Base-by-base conservation (phyloP, 2,113 vertebrate species). In the Protomyctophum bolini region DNA sequence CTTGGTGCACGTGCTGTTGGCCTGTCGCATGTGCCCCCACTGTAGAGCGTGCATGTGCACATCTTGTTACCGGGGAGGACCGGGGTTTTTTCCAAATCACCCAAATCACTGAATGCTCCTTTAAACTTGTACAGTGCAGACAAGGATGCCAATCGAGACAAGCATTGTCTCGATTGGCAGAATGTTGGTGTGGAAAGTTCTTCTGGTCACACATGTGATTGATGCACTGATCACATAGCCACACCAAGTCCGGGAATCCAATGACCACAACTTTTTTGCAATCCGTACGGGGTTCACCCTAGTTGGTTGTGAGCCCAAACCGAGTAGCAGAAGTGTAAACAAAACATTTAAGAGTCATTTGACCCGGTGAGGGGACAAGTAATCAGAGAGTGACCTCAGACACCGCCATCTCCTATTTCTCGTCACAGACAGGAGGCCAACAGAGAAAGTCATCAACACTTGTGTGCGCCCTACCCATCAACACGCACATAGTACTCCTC, bases 371-470 rank as follows among this genome's bases (percentile, higher is more conserved):
- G 79, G 78, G 77, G 82, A 87, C 89, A 84, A 83, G 89, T 92
- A 91, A 92, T 91, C 90, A 89, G 83, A 67, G 73, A 76, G 84
- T 92, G 91, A 92, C 89, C 91, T 93, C 89, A 92, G 86, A 88
- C 80, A 81, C 72, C 10, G 63, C 45, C 55, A 60, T 81, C 82
- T 93, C 89, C 79, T 61, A 48, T 93, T 92, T 91, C 88, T 81
- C 74, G 54, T 75, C 84, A 73, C 77, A 84, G 84, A 84, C 77
- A 15, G 71, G 50, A 72, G 79, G 77, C 76, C 74, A 69, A 70
- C 76, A 83, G 84, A 91, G 88, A 91, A 92, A 93, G 89, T 91
- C 83, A 63, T 83, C 70, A 77, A 62, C 68, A 58, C 55, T 67
- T 77, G 79, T 73, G 41, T 70, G 80, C 50, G 3, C 65, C 7